Evolutionary conservation across 2,888 invertebrate species (phyloP), one percentile per base, ranked within the genome.

Genomic region (Heliconius hortense): DNA sequence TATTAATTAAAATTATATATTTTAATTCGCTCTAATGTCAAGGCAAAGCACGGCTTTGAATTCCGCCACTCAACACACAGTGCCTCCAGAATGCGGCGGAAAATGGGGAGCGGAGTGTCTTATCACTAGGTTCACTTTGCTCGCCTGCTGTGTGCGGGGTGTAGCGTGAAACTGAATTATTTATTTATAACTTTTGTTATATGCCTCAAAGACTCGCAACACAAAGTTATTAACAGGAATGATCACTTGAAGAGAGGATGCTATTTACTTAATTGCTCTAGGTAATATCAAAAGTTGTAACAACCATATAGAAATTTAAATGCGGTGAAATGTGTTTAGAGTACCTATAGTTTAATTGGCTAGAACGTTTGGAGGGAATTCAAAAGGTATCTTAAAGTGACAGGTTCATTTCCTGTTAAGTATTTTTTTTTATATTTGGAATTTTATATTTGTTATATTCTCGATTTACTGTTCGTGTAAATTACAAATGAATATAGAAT

Each of bases 221-320:
- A n/a, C n/a, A 64, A 63, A 21, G 13, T 39, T 35, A 64, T 64
- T 64, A 64, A 5, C 39, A 39, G 39, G 13, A 64, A 64, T 64
- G 13, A 64, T 64, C 39, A 39, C 39, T 64, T 64, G 11, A 24
- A 24, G 39, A 35, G 64, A 39, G 35, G 13, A 64, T 24, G 39
- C 39, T n/a, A 24, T 64, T 64, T 39, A 35, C 64, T 39, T 39
- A 64, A 64, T 64, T 64, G 64, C 24, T 39, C 64, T 64, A 39
- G 64, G 64, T 39, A 39, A 39, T 35, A 64, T 64, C 64, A 64
- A 64, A 64, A 64, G 64, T 64, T 64, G 64, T 35, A 64, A 64
- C 39, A 39, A 39, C 35, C 7, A 24, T 39, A 24, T 39, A 64
- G 64, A 64, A 64, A 39, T 64, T 64, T 39, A 24, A 39, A 39